Evolutionary conservation across 2,888 invertebrate genomes (phyloP).

Genomic region (Endotricha flammealis): DNA sequence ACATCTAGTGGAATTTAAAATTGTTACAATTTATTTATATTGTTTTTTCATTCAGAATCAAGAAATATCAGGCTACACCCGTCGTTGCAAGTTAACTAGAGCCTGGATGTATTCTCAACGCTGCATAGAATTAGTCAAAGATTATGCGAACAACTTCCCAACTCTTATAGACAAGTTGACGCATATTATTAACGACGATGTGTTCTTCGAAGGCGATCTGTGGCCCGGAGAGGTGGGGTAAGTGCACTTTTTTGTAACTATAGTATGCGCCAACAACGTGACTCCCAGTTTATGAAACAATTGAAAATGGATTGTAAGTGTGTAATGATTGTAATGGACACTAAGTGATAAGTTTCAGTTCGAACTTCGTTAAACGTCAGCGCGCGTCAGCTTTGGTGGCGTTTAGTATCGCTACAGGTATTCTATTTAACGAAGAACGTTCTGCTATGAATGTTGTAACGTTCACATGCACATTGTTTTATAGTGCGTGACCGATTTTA

Average conservation of each 20-base stretch:
- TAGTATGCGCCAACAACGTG: background rate
- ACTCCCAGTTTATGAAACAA: too few species aligned
- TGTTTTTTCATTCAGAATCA: slow-evolving; percentile 58
- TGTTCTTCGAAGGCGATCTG: slow-evolving; percentile 82
- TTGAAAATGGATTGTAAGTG: too few species aligned
- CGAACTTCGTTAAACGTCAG: too few species aligned
- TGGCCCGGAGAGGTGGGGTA: slow-evolving; percentile 79
- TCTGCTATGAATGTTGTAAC: too few species aligned
- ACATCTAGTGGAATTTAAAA: too few species aligned
- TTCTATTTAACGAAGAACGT: too few species aligned
- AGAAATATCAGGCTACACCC: slow-evolving; percentile 89
- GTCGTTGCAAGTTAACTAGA: slow-evolving; percentile 76
- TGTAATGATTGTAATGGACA: too few species aligned
- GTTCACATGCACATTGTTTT: too few species aligned
- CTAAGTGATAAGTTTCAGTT: too few species aligned
- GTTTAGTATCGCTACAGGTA: too few species aligned
- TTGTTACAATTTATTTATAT: background rate
- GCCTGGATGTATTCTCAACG: slow-evolving; percentile 90
- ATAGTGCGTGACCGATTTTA: too few species aligned
- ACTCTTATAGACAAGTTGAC: slow-evolving; percentile 82
- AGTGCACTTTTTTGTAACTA: slow-evolving; percentile 21
- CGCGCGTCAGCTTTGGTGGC: too few species aligned
- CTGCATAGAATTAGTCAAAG: slow-evolving; percentile 82
- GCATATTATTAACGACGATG: slow-evolving; percentile 53
- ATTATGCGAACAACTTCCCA: slow-evolving; percentile 85